phyloP scores from a whole-genome alignment of 1,140 invertebrate genomes.

The Drosophila takahashii region DNA sequence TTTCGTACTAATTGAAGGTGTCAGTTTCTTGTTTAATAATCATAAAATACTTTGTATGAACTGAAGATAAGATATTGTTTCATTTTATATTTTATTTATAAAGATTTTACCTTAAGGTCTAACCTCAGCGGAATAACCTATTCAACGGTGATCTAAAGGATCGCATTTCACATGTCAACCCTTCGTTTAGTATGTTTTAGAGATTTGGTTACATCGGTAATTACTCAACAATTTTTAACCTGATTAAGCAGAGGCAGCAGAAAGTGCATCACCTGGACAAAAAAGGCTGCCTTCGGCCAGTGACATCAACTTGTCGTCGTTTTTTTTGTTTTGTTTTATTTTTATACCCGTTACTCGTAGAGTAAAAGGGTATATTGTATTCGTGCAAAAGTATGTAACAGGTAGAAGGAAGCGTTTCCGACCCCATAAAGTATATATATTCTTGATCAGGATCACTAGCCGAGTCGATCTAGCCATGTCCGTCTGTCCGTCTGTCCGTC shows the following conservation, averaged over 20 bases:
- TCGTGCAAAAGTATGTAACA: no score
- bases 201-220: constrained; percentile 57
- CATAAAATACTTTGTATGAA: not conserved
- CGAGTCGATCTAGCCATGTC: no score
- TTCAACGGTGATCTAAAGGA: constrained; percentile 13
- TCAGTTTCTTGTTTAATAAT: not conserved
- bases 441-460: no score
- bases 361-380: no score
- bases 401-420: no score
- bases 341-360: no score
- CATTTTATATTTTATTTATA: not conserved
- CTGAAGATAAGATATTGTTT: no score
- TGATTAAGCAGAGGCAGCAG: constrained; percentile 68
- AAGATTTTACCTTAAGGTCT: not conserved
- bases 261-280: constrained; percentile 48
- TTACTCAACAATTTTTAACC: constrained; percentile 70
- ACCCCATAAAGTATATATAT: no score
- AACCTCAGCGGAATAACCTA: constrained; percentile 12
- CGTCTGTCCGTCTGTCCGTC: no score
- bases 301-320: constrained; percentile 43
- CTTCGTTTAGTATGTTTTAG: constrained; percentile 46
- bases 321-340: constrained; percentile 18
- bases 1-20: not conserved
- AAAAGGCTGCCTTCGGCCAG: constrained; percentile 44
- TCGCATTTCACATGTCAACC: constrained; percentile 42